A percentile compares a stretch with the other conserved stretches of the same genome.
phyloP scores from a whole-genome alignment of 2,797 vertebrate species.

The Lepilemur ruficaudatus region DNA sequence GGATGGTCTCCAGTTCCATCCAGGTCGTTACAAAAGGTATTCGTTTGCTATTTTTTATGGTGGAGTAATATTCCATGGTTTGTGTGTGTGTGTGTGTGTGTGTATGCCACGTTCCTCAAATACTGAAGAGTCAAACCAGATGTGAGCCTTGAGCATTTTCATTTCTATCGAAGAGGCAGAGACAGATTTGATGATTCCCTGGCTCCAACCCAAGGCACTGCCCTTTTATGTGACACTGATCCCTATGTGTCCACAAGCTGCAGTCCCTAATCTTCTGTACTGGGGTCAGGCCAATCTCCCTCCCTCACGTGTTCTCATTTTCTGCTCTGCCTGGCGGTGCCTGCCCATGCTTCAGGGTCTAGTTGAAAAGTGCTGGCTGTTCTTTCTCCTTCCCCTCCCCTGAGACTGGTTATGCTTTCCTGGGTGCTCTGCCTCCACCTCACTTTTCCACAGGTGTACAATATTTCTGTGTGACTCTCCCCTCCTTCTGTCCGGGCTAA shows the following conservation, averaged over 20 bases:
- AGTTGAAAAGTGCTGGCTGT: neutral
- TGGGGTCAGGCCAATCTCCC: rapidly evolving
- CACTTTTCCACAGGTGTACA: neutral
- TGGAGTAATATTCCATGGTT: too few species aligned
- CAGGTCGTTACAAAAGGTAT: too few species aligned
- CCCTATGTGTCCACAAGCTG: rapidly evolving
- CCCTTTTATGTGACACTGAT: neutral
- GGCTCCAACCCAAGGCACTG: neutral
- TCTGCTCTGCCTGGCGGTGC: neutral
- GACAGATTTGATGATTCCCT: neutral
- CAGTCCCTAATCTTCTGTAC: neutral
- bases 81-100: too few species aligned
- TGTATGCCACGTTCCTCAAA: neutral
- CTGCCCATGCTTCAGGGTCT: neutral
- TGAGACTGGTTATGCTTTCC: neutral
- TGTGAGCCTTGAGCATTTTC: neutral
- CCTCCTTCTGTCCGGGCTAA: neutral
- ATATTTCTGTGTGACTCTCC: neutral
- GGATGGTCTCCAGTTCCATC: too few species aligned
- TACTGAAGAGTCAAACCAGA: neutral
- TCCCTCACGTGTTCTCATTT: neutral
- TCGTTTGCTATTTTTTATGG: too few species aligned
- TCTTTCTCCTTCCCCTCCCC: neutral
- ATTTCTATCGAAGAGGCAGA: neutral
- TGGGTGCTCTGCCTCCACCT: neutral